Base-by-base conservation (phyloP, 2,888 invertebrate species). In the Argynnis bischoffii region DNA sequence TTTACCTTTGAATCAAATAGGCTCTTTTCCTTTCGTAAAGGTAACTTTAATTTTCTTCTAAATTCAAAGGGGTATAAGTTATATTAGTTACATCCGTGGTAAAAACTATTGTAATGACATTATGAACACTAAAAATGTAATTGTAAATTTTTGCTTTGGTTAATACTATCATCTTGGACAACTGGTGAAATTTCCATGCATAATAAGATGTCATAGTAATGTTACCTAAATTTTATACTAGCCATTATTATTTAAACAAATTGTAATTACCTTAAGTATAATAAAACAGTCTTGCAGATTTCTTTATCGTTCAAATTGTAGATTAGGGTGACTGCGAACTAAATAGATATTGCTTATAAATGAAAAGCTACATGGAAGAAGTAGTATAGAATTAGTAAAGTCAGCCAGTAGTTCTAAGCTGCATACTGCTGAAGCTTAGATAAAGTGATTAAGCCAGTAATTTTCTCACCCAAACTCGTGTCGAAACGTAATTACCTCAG, bases 1-100 rank as follows among this genome's bases (percentile, higher is more conserved):
- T 66, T 69, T 69, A 59, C 66, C 50, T 66, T 64, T 35, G 55
- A 59, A 63, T 59, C 55, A 50, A 57, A 66, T 57, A 57, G 65
- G 35, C 55, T 48, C 55, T 56, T 47, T 56, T 50, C 26, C 65
- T 47, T 59, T 51, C 54, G 59, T 53, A 66, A 66, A 60, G 59
- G 65, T 60, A 53, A 16, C 31, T 59, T 59, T 66, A 66, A 66
- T 66, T 66, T 60, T 54, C 60, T 60, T 53, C 46, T 31, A 50
- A 60, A 8, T 18, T 48, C 66, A 55, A 11, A 55, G 66, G 60
- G 41, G 15, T 54, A 18, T 48, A 66, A 59, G 47, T 35, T 59
- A 65, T 59, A 57, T 31, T 21, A 13, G 21, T 53, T 47, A 14
- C 26, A 53, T 16, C 16, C 26, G 21, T 56, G 26, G 50, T 35